Evolutionary conservation across 2,797 vertebrate species (phyloP), one percentile per base, ranked within the genome.

Genomic region (Pseudomugil gertrudae): DNA sequence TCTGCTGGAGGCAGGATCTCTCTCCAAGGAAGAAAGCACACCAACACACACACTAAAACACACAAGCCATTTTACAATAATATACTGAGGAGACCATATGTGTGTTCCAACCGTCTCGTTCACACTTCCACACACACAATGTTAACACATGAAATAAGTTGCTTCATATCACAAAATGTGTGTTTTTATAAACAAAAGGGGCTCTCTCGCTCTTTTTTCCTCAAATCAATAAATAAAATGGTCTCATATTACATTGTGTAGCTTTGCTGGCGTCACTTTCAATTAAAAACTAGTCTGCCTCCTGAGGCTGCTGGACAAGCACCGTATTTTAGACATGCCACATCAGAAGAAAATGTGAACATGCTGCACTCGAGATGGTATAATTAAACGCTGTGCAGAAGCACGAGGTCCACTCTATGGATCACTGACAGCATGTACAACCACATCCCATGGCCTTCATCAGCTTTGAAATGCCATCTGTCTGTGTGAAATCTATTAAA

Each of bases 1-100:
- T 74, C 79, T 45, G 72, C 84, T 80, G 80, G 72, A 83, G 77
- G 79, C 79, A 52, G 61, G 69, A 81, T 61, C 27, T 72, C 68
- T 83, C 86, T 83, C 80, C 48, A 35, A 68, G 79, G 86, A 66
- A 30, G 35, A 52, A 40, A 47, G 57, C 58, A 36, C 38, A 63
- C 59, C 47, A 53, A 72, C 40, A 33, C 29, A 65, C 55, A 36
- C 11, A 29, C 38, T 14, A 35, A 17, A 57, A 65, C 67, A 40
- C 38, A 50, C 21, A 52, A 57, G n/a, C 54, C 30, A 47, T 30
- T 30, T 51, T 38, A 65, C 51, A 63, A 24, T 38, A 50, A n/a
- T n/a, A n/a, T 4, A 51, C 52, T 7, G 45, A 59, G 32, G 66
- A 47, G 32, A 76, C 70, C 70, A 69, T 52, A 52, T 68, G 68